Evolutionary conservation across 2,888 invertebrate species (phyloP).

Genomic region (Aporophyla lueneburgensis): DNA sequence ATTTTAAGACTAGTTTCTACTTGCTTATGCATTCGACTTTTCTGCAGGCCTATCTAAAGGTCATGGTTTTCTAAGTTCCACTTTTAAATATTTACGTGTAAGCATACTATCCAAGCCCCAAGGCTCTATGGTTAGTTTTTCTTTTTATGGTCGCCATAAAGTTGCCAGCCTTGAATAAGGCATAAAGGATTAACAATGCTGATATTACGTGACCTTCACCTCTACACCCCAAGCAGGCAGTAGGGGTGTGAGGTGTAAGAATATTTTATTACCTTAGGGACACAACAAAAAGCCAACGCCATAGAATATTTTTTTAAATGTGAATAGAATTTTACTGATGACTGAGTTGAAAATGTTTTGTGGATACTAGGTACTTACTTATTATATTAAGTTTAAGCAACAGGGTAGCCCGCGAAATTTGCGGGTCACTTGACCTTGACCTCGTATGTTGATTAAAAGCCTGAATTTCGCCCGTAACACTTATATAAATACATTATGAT

Average conservation of each 20-base stretch:
- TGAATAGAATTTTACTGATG: background rate
- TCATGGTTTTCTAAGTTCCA: slow-evolving; percentile 13
- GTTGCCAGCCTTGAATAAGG: slow-evolving; percentile 54
- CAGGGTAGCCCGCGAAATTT: too few relatives aligned
- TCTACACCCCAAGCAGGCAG: slow-evolving; percentile 28
- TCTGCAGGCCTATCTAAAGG: slow-evolving; percentile 1
- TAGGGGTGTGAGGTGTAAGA: slow-evolving; percentile 16
- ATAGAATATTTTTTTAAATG: background rate
- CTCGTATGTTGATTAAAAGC: too few relatives aligned
- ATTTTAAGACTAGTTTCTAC: too few relatives aligned
- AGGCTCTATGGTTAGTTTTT: slow-evolving; percentile 8
- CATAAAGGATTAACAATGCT: slow-evolving; percentile 55
- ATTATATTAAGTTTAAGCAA: background rate
- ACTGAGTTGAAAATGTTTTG: background rate
- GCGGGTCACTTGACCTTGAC: too few relatives aligned
- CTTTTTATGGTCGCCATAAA: slow-evolving; percentile 55
- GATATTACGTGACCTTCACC: slow-evolving; percentile 59
- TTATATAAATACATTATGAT: too few relatives aligned
- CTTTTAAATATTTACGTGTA: slow-evolving; percentile 29
- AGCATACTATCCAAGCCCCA: slow-evolving; percentile 21
- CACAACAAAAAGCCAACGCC: background rate
- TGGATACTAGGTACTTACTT: background rate
- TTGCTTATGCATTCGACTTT: slow-evolving; percentile 5
- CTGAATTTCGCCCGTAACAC: too few relatives aligned
- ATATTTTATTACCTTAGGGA: slow-evolving; percentile 4